Percentiles rank a stretch among this genome's conserved stretches.
These are phyloP conservation scores for Tokudaia muenninki DNA, from an alignment of 2,797 vertebrate genomes.

Conservation along the genomic window DNA sequence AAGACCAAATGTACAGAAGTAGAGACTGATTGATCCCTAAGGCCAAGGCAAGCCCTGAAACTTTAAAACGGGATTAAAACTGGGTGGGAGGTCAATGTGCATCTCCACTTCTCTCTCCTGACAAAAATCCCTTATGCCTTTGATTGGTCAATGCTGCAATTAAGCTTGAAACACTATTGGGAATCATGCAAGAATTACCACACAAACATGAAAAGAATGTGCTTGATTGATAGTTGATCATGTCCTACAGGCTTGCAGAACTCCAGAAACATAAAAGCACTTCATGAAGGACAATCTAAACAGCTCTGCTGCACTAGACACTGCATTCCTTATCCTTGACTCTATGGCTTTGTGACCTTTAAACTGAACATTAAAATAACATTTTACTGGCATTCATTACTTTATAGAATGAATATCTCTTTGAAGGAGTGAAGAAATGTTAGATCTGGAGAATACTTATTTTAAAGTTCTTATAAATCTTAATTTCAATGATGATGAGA, in stretches of 20 bases:
- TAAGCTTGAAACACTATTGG: background rate
- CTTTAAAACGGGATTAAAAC: background rate
- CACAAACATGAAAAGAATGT: background rate
- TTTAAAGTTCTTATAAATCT: background rate
- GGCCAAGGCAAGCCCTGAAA: background rate
- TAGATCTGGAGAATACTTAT: background rate
- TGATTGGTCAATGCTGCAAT: background rate
- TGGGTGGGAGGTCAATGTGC: background rate
- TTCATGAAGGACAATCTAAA: background rate
- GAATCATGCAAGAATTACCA: background rate
- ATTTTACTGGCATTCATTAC: background rate
- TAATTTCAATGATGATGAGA: background rate
- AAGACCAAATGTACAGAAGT: background rate
- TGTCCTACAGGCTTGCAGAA: background rate
- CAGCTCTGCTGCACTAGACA: accelerated
- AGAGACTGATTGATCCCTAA: no score
- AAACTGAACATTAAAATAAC: background rate
- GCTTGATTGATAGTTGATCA: background rate
- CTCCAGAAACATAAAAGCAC: background rate
- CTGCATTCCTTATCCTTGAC: background rate
- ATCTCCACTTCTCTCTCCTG: background rate
- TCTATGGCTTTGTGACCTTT: background rate
- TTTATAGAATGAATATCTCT: background rate
- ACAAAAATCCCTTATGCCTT: background rate
- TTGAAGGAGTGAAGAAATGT: background rate